Evolutionary conservation across 2,797 vertebrate species (phyloP).

Genomic region (Podarcis lilfordi): DNA sequence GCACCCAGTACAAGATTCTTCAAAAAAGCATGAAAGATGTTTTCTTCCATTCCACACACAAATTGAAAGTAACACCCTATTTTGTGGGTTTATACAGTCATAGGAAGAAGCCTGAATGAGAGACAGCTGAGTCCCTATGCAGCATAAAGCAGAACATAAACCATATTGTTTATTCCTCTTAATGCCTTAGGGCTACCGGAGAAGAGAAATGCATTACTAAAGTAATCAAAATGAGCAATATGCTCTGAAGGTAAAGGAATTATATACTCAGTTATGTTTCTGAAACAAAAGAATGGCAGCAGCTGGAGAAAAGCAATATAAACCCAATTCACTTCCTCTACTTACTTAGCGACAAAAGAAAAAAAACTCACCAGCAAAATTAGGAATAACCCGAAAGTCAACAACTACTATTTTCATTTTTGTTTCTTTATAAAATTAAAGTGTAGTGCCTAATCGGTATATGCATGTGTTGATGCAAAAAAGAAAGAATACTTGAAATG

Average conservation of each 20-base stretch:
- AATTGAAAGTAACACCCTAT: background rate
- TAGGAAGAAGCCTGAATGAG: background rate
- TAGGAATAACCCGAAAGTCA: background rate
- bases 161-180: background rate
- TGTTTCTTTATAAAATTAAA: background rate
- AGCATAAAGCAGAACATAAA: background rate
- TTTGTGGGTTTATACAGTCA: background rate
- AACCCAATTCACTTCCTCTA: background rate
- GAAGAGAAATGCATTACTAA: background rate
- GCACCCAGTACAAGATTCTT: background rate
- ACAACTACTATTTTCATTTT: background rate
- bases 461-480: background rate
- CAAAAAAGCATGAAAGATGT: background rate
- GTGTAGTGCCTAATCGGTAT: background rate
- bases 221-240: background rate
- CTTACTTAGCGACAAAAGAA: background rate
- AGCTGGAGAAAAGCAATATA: background rate
- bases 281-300: background rate
- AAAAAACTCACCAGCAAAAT: no score
- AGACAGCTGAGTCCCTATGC: background rate
- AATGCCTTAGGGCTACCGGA: background rate
- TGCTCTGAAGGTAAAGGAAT: background rate
- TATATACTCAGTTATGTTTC: background rate
- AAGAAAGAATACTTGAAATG: background rate
- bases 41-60: background rate